Percentiles rank a stretch among this genome's conserved stretches.
Conservation (phyloP, 1,140 invertebrate species). For the Drosophila truncata region DNA sequence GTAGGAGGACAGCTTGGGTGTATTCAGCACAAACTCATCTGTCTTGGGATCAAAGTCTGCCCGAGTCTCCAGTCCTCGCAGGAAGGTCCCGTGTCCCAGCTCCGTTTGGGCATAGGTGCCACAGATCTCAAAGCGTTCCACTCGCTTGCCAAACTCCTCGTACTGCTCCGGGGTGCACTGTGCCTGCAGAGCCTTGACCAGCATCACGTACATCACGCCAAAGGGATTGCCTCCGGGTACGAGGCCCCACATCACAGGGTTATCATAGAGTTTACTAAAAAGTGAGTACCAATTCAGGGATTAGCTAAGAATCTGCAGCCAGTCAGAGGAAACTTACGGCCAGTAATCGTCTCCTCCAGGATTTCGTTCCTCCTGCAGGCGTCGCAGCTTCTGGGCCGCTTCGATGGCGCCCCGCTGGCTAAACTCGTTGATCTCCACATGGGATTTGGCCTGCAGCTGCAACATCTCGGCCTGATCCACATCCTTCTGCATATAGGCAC, state of each 20-base stretch:
- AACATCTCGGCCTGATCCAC: constrained; percentile 35
- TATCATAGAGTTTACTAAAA: constrained; percentile 46
- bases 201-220: constrained; percentile 95
- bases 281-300: background rate
- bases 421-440: constrained; percentile 65
- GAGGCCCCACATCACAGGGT: constrained; percentile 49
- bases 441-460: constrained; percentile 57
- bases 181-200: constrained; percentile 94
- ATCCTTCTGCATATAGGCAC: constrained; percentile 50
- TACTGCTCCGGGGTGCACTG: constrained; percentile 95
- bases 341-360: constrained; percentile 89
- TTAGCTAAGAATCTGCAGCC: background rate
- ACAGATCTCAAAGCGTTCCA: constrained; percentile 92
- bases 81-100: constrained; percentile 96
- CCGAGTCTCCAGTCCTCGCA: constrained; percentile 95
- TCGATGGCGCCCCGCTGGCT: constrained; percentile 87
- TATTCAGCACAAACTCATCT: constrained; percentile 95
- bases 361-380: constrained; percentile 89
- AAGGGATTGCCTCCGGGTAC: constrained; percentile 93
- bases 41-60: constrained; percentile 94
- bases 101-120: constrained; percentile 98
- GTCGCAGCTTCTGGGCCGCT: constrained; percentile 91
- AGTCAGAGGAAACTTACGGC: constrained; percentile 83
- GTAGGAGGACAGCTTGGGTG: constrained; percentile 94
- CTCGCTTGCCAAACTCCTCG: constrained; percentile 90